Base-by-base conservation (phyloP, 2,888 invertebrate genomes). In the Nudaria mundana region DNA sequence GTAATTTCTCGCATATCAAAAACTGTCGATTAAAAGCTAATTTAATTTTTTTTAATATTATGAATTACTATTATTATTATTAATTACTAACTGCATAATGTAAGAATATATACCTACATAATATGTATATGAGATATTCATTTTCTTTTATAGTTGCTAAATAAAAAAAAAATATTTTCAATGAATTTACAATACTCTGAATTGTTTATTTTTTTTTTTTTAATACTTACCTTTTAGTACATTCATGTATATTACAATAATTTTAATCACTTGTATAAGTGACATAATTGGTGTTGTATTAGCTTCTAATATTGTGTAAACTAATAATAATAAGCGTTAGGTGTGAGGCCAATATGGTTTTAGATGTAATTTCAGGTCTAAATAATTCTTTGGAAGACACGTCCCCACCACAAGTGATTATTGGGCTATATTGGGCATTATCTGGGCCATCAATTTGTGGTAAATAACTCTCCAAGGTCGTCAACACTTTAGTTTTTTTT, bases 381-480 rank as follows among this genome's bases (percentile, higher is more conserved):
- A 62, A 66, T 60, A 54, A 56, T 62, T 64, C 62, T 64, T 44
- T 67, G 67, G 77, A 76, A 77, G 80, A 77, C 69, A 18, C 8
- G 20, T 20, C 5, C 20, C 69, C 56, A 71, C 69, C 56, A 73
- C 73, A 69, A 67, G 72, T 70, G 66, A 73, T 73, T 68, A 67
- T 67, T 76, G 78, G 80, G 81, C 76, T 78, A 78, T 78, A 78
- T 81, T 81, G 76, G 81, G 81, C 67, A 71, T 73, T 79, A 66
- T 64, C 63, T 77, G 76, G 72, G 76, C 79, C 76, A 69, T 64
- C 76, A 63, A n/a, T n/a, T n/a, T n/a, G n/a, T n/a, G n/a, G n/a
- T n/a, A n/a, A n/a, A n/a, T n/a, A n/a, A n/a, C n/a, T n/a, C n/a
- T n/a, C n/a, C n/a, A n/a, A 63, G 54, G 63, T 62, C 66, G 57